These are phyloP conservation scores for Pomacea canaliculata DNA, from an alignment of 2,888 invertebrate species.

Conservation along the genomic window DNA sequence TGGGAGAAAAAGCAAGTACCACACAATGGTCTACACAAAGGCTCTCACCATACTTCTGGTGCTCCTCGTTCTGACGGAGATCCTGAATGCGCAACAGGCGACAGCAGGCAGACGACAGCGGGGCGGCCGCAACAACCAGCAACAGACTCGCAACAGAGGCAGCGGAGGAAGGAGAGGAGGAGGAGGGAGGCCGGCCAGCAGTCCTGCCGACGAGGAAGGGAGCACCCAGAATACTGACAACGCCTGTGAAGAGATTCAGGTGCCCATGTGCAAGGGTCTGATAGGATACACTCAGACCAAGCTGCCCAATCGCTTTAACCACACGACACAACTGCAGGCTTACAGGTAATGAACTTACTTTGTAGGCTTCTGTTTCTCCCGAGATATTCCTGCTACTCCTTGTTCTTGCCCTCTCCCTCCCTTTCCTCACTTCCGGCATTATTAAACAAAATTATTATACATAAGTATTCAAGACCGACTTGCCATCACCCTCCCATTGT, in stretches of 20 bases:
- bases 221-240: neutral
- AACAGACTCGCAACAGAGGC: conserved; percentile 1
- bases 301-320: conserved; percentile 50
- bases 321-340: conserved; percentile 42
- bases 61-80: neutral
- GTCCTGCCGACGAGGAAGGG: neutral
- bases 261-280: conserved; percentile 58
- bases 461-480: too few species aligned
- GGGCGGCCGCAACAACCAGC: neutral
- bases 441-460: too few species aligned
- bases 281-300: conserved; percentile 50
- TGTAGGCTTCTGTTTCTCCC: too few species aligned
- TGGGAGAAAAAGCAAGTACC: too few species aligned
- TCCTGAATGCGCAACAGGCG: too few species aligned
- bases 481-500: too few species aligned
- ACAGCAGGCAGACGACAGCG: neutral
- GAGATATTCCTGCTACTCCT: too few species aligned
- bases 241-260: conserved; percentile 34
- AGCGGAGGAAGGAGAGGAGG: neutral
- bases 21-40: conserved; percentile 13
- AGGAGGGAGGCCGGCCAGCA: neutral
- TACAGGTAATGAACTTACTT: conserved; percentile 11
- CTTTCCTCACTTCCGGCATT: too few species aligned
- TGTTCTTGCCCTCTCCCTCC: too few species aligned
- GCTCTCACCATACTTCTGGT: neutral